A percentile compares a stretch with the other conserved stretches of the same genome.
phyloP scores from a whole-genome alignment of 2,797 vertebrate species.

The Caiman crocodilus region DNA sequence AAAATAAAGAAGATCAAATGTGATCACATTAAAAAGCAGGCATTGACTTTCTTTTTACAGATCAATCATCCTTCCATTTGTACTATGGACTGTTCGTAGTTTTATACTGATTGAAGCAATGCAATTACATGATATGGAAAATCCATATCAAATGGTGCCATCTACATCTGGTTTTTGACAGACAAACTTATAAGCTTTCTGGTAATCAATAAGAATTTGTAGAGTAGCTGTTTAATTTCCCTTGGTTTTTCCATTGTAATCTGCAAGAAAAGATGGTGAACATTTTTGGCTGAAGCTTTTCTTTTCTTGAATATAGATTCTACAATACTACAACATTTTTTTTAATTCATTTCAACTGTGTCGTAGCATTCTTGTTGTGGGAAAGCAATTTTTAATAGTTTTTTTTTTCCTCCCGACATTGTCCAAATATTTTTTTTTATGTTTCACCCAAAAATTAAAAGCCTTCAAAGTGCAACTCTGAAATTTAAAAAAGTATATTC shows the following conservation, averaged over 20 bases:
- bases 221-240: conserved; percentile 28
- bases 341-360: no score
- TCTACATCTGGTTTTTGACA: conserved; percentile 53
- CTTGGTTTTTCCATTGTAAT: conserved; percentile 40
- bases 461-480: no score
- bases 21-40: background rate
- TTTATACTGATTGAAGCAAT: conserved; percentile 59
- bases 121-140: conserved; percentile 56
- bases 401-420: no score
- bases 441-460: no score
- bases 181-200: conserved; percentile 56
- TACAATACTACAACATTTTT: no score
- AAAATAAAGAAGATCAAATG: background rate
- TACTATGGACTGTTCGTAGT: background rate
- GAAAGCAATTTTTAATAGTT: no score
- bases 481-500: no score
- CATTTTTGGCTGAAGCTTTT: background rate
- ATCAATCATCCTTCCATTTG: background rate
- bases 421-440: no score
- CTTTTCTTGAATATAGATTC: no score
- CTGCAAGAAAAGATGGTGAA: background rate
- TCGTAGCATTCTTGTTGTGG: no score
- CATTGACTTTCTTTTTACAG: background rate
- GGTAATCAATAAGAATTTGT: conserved; percentile 65
- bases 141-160: conserved; percentile 34